Conservation (phyloP, 2,888 invertebrate genomes). For the Phlogophora meticulosa region DNA sequence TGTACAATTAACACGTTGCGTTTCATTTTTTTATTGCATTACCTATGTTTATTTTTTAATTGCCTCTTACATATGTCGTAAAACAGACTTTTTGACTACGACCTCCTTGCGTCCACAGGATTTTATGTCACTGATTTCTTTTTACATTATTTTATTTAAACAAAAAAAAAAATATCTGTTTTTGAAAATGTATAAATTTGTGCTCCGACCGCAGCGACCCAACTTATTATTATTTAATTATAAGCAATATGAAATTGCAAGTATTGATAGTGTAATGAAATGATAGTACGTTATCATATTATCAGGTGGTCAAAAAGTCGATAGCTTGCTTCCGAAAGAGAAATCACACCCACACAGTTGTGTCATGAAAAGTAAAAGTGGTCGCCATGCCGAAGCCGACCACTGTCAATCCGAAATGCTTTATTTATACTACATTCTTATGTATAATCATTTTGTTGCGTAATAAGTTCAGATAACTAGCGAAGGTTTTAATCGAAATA, state of each 20-base stretch:
- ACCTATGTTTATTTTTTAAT: slow-evolving; percentile 5
- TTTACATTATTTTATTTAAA: too few relatives aligned
- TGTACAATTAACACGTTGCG: slow-evolving; percentile 19
- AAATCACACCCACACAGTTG: slow-evolving; percentile 79
- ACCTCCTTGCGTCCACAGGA: neutral
- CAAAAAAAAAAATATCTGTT: too few relatives aligned
- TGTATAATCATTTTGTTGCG: slow-evolving; percentile 54
- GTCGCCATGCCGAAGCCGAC: slow-evolving; percentile 54
- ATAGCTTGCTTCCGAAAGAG: slow-evolving; percentile 73
- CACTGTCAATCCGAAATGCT: slow-evolving; percentile 70
- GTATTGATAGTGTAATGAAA: slow-evolving; percentile 41
- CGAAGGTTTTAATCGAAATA: slow-evolving; percentile 49
- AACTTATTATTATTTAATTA: slow-evolving; percentile 11
- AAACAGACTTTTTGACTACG: slow-evolving; percentile 1
- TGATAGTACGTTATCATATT: slow-evolving; percentile 44
- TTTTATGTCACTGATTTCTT: too few relatives aligned
- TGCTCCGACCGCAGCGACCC: neutral
- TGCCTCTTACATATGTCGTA: slow-evolving; percentile 4
- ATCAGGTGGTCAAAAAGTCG: slow-evolving; percentile 50
- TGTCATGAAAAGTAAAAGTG: slow-evolving; percentile 85
- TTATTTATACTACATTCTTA: slow-evolving; percentile 65
- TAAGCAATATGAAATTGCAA: slow-evolving; percentile 47
- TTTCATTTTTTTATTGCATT: slow-evolving; percentile 33
- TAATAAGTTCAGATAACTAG: slow-evolving; percentile 47
- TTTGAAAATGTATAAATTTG: too few relatives aligned